phyloP scores from a whole-genome alignment of 2,113 vertebrate genomes.

The Prochilodus magdalenae region DNA sequence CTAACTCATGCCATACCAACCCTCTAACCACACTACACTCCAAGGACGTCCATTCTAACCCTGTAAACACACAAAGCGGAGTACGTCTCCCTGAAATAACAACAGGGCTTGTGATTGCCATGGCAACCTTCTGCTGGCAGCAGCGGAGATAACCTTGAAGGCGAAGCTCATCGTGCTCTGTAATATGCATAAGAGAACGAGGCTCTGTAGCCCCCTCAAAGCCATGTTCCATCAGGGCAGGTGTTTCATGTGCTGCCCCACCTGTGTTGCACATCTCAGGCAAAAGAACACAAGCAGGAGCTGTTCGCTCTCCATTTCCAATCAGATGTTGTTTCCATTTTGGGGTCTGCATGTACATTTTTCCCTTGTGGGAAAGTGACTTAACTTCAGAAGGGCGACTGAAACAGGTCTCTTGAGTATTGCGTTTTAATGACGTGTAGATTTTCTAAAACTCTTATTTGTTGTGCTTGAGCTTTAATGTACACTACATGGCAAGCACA shows the following conservation, averaged over 20 bases:
- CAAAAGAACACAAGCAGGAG: not conserved
- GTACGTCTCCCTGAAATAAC: conserved; percentile 20
- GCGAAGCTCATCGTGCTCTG: not conserved
- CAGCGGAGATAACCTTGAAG: conserved; percentile 42
- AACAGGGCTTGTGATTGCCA: conserved; percentile 34
- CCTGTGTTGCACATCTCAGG: not conserved
- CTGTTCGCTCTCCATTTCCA: not conserved
- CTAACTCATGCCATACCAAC: not conserved
- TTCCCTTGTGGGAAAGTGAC: too few relatives aligned
- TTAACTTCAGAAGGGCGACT: not conserved
- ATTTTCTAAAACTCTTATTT: too few relatives aligned
- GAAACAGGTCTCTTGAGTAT: too few relatives aligned
- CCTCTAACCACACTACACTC: not conserved
- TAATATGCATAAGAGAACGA: not conserved
- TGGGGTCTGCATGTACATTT: not conserved
- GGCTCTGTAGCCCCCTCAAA: not conserved
- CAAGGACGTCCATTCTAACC: not conserved
- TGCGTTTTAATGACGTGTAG: too few relatives aligned
- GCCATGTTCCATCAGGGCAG: not conserved
- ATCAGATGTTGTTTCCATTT: not conserved
- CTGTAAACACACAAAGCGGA: conserved; percentile 23
- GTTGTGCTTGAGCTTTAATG: too few relatives aligned
- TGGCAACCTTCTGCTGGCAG: conserved; percentile 39
- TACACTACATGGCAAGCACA: too few relatives aligned
- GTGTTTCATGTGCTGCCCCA: not conserved